Conservation (phyloP, 2,113 vertebrate species). For the Carassius carassius region DNA sequence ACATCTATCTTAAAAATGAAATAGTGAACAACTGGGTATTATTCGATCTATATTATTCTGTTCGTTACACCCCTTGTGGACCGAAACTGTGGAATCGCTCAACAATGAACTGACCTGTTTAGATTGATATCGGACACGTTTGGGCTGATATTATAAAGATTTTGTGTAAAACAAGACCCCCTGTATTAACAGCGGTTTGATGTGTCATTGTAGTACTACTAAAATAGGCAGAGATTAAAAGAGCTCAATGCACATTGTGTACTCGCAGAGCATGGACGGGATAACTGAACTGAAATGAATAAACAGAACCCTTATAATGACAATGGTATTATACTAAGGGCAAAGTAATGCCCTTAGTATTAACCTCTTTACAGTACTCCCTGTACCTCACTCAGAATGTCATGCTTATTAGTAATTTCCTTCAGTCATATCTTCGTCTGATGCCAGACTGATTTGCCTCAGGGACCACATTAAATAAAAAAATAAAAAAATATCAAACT, state of each 20-base stretch:
- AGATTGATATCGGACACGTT: neutral
- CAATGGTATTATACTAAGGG: neutral
- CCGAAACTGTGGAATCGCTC: too few species aligned
- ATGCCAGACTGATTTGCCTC: slow-evolving; percentile 40
- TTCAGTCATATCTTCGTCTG: slow-evolving; percentile 26
- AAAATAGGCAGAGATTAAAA: slow-evolving; percentile 26
- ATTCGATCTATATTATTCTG: too few species aligned
- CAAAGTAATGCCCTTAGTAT: neutral
- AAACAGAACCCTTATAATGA: neutral
- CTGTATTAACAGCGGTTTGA: too few species aligned
- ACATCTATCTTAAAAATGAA: too few species aligned
- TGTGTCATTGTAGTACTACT: neutral
- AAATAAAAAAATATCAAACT: too few species aligned
- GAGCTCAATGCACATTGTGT: neutral
- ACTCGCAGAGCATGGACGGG: neutral
- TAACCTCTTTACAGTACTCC: neutral
- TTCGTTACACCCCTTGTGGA: too few species aligned
- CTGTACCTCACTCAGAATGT: neutral
- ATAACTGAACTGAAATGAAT: slow-evolving; percentile 19
- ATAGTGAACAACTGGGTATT: too few species aligned
- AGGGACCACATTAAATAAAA: slow-evolving; percentile 39
- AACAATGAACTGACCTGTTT: too few species aligned
- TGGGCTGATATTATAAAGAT: neutral
- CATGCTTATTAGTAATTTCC: slow-evolving; percentile 16
- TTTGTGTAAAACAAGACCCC: neutral